These are phyloP conservation scores for Hippocampus barbouri DNA, from an alignment of 2,113 vertebrate genomes.

Conservation along the genomic window DNA sequence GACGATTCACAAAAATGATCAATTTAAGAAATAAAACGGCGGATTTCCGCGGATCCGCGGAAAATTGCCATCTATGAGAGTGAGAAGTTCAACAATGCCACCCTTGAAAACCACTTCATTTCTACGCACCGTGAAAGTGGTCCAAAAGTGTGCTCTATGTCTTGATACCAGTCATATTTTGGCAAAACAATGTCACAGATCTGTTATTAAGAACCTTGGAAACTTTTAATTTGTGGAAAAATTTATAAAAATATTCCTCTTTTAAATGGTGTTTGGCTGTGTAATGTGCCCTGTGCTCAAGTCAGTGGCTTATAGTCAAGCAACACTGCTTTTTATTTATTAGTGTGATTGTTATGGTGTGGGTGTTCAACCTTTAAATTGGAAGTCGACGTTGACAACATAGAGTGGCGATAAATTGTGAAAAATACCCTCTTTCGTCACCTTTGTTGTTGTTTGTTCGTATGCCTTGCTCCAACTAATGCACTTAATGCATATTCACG, in stretches of 20 bases:
- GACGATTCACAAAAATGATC: too few relatives aligned
- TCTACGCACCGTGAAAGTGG: not conserved
- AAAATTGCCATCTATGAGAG: too few relatives aligned
- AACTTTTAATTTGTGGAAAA: not conserved
- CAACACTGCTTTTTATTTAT: not conserved
- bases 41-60: too few relatives aligned
- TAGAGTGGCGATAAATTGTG: not conserved
- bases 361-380: not conserved
- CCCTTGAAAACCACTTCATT: not conserved
- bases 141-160: not conserved
- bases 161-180: not conserved
- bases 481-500: too few relatives aligned
- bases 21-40: too few relatives aligned
- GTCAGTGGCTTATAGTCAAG: not conserved
- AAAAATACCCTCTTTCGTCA: not conserved
- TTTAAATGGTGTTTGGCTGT: not conserved
- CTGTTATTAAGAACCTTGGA: not conserved
- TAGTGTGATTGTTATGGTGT: not conserved
- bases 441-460: too few relatives aligned
- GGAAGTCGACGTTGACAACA: not conserved
- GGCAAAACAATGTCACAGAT: too few relatives aligned
- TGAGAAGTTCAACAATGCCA: too few relatives aligned
- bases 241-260: not conserved
- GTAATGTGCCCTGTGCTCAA: too few relatives aligned
- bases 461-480: not conserved